These are phyloP conservation scores for Brienomyrus longianalis DNA, from an alignment of 2,113 vertebrate species.

Conservation along the genomic window DNA sequence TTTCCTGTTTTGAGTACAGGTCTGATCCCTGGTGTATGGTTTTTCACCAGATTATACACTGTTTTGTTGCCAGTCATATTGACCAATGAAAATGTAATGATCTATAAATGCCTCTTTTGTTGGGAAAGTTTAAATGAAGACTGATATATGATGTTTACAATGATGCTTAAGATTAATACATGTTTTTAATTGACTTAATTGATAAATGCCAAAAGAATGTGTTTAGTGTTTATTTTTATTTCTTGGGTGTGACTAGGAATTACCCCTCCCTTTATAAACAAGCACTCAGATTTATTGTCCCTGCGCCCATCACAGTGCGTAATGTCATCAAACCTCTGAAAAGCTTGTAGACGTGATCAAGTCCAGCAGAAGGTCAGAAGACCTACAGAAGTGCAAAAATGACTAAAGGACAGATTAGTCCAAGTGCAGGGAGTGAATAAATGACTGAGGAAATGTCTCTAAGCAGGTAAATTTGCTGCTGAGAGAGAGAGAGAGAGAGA, in stretches of 20 bases:
- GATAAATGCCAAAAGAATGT: background rate
- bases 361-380: background rate
- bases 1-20: background rate
- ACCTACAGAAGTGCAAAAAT: background rate
- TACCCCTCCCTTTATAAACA: background rate
- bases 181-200: background rate
- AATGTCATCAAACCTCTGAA: background rate
- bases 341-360: background rate
- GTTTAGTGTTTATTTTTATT: background rate
- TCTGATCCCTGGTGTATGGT: background rate
- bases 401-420: background rate
- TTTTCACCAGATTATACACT: background rate
- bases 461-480: background rate
- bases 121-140: background rate
- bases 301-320: background rate
- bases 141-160: background rate
- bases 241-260: background rate
- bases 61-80: background rate
- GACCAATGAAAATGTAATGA: background rate
- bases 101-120: background rate
- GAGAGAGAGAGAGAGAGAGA: background rate
- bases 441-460: background rate
- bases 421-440: background rate
- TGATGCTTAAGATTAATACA: background rate
- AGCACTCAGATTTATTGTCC: background rate